These are phyloP conservation scores for Enteromius fasciolatus DNA, from an alignment of 2,797 vertebrate genomes.

Conservation along the genomic window DNA sequence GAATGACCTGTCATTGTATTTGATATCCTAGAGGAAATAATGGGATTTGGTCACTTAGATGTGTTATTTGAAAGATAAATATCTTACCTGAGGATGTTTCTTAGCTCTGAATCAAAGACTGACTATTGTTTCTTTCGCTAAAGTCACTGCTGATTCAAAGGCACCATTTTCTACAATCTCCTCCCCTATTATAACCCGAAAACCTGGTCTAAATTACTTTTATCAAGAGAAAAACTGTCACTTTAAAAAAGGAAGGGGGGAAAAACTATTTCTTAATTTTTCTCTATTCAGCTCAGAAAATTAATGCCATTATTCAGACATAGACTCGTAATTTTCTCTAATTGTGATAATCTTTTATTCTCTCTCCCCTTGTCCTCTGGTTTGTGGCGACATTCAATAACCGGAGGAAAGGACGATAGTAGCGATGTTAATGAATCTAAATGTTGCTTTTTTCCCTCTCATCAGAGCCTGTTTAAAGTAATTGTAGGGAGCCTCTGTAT, in stretches of 20 bases:
- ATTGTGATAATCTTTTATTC: conserved; percentile 32
- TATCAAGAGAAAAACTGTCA: background rate
- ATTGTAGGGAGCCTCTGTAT: conserved; percentile 73
- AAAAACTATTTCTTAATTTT: conserved; percentile 10
- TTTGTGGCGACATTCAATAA: conserved; percentile 41
- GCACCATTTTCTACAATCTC: background rate
- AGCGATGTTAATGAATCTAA: conserved; percentile 72
- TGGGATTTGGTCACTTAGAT: conserved; percentile 8
- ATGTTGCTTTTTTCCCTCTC: conserved; percentile 62
- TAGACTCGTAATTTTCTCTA: conserved; percentile 50
- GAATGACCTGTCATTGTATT: conserved; percentile 30
- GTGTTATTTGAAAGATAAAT: conserved; percentile 23
- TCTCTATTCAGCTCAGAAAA: conserved; percentile 29
- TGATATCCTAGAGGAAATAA: conserved; percentile 9
- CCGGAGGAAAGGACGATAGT: conserved; percentile 42
- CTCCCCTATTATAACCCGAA: background rate
- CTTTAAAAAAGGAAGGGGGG: background rate
- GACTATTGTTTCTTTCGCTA: background rate
- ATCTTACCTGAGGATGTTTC: background rate
- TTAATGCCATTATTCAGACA: conserved; percentile 47
- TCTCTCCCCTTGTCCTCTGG: conserved; percentile 1
- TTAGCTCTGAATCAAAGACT: background rate
- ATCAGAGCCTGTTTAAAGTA: conserved; percentile 66
- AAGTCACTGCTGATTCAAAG: background rate
- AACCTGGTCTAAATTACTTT: conserved; percentile 23